Evolutionary conservation across 2,797 vertebrate species (phyloP).

Genomic region (Garrulus glandarius): DNA sequence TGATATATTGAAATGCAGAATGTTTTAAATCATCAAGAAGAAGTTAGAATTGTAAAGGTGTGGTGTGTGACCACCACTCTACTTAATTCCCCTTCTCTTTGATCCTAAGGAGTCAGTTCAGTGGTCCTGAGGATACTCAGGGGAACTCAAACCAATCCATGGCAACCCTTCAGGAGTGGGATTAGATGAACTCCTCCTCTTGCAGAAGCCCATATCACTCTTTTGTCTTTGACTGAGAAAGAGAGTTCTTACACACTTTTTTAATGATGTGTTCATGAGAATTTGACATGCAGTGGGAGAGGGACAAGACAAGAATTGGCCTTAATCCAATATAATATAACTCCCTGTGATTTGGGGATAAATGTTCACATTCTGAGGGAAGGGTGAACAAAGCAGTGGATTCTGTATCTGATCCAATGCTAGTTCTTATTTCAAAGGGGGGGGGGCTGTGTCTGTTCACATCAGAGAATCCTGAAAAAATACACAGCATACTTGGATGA

Average conservation of each 20-base stretch:
- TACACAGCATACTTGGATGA: not conserved
- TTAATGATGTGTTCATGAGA: not conserved
- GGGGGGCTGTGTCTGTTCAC: not conserved
- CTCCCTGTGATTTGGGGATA: not conserved
- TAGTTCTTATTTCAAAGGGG: not conserved
- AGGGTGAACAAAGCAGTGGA: not conserved
- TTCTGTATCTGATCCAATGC: not conserved
- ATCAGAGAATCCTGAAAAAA: not conserved
- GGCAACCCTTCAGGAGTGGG: not conserved
- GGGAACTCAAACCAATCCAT: not conserved
- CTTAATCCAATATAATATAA: not conserved
- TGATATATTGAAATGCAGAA: not conserved
- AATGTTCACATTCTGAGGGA: not conserved
- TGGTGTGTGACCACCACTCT: not conserved
- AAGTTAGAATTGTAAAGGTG: not conserved
- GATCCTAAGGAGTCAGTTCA: not conserved
- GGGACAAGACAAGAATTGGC: not conserved
- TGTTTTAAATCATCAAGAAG: not conserved
- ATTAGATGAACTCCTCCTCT: not conserved
- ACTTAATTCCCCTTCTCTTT: not conserved
- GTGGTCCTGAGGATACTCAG: not conserved
- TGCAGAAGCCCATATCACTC: not conserved
- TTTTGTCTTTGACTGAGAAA: not conserved
- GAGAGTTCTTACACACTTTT: not conserved
- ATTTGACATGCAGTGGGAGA: not conserved